Evolutionary conservation across 2,797 vertebrate species (phyloP).

Genomic region (Delichon dasypus): DNA sequence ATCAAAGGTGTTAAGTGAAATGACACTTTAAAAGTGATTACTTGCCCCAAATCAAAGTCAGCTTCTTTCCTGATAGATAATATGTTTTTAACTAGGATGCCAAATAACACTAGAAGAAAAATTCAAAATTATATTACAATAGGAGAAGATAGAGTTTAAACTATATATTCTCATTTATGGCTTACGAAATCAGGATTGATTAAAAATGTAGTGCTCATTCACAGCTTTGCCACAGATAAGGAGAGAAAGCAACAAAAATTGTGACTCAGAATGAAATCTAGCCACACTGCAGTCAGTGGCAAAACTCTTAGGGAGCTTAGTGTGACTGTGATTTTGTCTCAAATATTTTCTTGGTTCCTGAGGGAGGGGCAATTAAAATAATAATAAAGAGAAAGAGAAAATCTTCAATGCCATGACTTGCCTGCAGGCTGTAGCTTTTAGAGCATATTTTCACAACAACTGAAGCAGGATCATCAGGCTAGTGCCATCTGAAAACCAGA

Average conservation of each 20-base stretch:
- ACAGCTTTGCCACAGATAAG: slow-evolving; percentile 39
- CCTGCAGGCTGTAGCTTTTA: not conserved
- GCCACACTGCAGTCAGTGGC: not conserved
- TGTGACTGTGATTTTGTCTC: not conserved
- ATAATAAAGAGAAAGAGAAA: not conserved
- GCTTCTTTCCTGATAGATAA: slow-evolving; percentile 16
- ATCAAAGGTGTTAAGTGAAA: not conserved
- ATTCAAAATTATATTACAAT: not conserved
- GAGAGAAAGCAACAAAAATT: slow-evolving; percentile 11
- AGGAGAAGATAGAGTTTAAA: slow-evolving; percentile 10
- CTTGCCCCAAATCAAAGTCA: slow-evolving; percentile 24
- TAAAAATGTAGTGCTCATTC: slow-evolving; percentile 40
- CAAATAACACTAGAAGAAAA: slow-evolving; percentile 23
- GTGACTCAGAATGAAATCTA: slow-evolving; percentile 52
- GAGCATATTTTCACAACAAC: not conserved
- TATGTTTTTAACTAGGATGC: not conserved
- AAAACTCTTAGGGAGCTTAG: slow-evolving; percentile 3
- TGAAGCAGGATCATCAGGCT: not conserved
- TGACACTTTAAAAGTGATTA: not conserved
- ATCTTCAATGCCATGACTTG: not conserved
- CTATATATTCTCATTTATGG: slow-evolving; percentile 27
- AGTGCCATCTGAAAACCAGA: not conserved
- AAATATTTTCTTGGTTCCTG: not conserved
- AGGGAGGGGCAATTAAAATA: not conserved
- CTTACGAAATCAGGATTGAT: slow-evolving; percentile 25